Percentiles rank a stretch among this genome's conserved stretches.
Evolutionary conservation across 2,797 vertebrate genomes (phyloP).

Genomic region (Sparus aurata): DNA sequence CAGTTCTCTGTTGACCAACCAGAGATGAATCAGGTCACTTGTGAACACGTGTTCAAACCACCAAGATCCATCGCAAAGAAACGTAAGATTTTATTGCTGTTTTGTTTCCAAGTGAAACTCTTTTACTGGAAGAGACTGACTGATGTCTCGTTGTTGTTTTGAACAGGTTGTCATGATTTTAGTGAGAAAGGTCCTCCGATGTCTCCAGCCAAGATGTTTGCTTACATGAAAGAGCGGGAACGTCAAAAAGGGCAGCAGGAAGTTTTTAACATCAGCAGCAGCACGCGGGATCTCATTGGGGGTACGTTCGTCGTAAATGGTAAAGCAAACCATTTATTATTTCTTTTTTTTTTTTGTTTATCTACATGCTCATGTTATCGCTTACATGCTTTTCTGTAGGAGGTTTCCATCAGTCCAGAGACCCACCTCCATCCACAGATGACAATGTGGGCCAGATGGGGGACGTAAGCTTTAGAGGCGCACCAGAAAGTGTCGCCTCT

Average conservation of each 20-base stretch:
- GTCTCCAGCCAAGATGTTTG: conserved; percentile 78
- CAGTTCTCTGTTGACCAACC: not conserved
- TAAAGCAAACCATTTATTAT: not conserved
- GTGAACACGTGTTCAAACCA: conserved; percentile 8
- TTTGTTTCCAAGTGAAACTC: not conserved
- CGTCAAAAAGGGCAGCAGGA: conserved; percentile 38
- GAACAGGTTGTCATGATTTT: conserved; percentile 57
- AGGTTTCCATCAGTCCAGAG: conserved; percentile 19
- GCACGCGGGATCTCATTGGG: conserved; percentile 32
- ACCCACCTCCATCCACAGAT: not conserved
- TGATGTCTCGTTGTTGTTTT: conserved; percentile 3
- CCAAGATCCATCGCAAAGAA: conserved; percentile 47
- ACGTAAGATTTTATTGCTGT: conserved; percentile 36
- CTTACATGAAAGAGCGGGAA: conserved; percentile 71
- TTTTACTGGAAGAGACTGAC: not conserved
- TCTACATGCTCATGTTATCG: not conserved
- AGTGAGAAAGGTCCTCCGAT: conserved; percentile 25
- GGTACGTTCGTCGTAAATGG: conserved; percentile 48
- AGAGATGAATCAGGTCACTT: not conserved
- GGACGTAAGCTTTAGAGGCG: not conserved
- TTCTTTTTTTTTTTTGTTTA: not conserved
- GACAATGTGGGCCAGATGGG: conserved; percentile 11
- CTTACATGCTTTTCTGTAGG: conserved; percentile 22
- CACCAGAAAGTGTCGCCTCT: not conserved
- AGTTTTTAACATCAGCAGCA: conserved; percentile 15